These are phyloP conservation scores for Lynx canadensis DNA, from an alignment of 2,113 vertebrate genomes.

Conservation along the genomic window DNA sequence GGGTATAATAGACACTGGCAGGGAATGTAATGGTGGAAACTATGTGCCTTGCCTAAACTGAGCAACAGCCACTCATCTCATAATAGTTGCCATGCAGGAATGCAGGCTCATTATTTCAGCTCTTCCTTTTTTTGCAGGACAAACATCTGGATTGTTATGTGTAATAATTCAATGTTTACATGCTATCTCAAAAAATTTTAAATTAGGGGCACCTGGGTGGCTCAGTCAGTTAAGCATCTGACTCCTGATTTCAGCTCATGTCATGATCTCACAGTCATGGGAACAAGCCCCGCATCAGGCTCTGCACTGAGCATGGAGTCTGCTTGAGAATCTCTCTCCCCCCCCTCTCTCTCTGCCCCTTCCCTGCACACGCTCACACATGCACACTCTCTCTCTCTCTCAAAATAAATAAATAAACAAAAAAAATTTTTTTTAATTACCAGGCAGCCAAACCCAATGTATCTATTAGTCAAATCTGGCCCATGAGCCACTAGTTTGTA, in stretches of 20 bases:
- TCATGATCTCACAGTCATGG: no score
- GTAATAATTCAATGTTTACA: conserved; percentile 11
- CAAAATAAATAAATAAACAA: no score
- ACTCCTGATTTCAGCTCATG: no score
- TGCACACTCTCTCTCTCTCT: no score
- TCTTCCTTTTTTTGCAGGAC: neutral
- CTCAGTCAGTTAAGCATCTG: no score
- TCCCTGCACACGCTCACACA: no score
- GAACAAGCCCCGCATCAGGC: no score
- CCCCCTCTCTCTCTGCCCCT: no score
- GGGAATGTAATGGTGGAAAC: neutral
- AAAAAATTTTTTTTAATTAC: neutral
- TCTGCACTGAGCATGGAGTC: no score
- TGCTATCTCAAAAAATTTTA: neutral
- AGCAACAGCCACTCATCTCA: neutral
- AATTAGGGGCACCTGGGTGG: no score
- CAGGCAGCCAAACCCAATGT: conserved; percentile 13
- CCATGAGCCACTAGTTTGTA: neutral
- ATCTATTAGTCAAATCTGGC: neutral
- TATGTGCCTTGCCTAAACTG: neutral
- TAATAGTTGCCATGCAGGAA: neutral
- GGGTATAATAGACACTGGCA: neutral
- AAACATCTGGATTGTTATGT: conserved; percentile 34
- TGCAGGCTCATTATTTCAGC: neutral
- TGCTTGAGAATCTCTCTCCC: no score